Conservation (phyloP, 2,797 vertebrate species). For the Avahi laniger region DNA sequence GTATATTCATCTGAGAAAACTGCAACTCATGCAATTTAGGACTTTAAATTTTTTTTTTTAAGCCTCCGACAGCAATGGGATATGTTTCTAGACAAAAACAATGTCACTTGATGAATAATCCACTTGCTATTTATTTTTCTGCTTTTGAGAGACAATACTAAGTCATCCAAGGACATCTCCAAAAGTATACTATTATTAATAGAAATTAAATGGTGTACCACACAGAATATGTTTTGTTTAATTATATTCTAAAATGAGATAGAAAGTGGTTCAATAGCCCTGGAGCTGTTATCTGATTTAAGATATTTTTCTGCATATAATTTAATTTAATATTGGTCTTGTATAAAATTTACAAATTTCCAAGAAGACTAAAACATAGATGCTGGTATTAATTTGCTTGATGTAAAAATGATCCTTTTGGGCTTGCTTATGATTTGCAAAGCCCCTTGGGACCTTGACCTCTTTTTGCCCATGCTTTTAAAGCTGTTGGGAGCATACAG, state of each 20-base stretch:
- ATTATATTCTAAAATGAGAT: slow-evolving; percentile 58
- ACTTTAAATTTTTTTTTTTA: slow-evolving; percentile 16
- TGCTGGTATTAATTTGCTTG: slow-evolving; percentile 46
- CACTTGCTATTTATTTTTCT: slow-evolving; percentile 61
- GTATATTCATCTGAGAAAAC: slow-evolving; percentile 70
- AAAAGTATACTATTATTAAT: slow-evolving; percentile 43
- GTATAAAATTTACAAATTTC: slow-evolving; percentile 54
- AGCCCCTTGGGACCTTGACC: neutral
- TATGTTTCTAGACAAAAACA: slow-evolving; percentile 64
- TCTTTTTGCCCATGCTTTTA: neutral
- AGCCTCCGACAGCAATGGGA: slow-evolving; percentile 11
- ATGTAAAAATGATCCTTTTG: slow-evolving; percentile 27
- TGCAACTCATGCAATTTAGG: slow-evolving; percentile 48
- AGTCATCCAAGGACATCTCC: slow-evolving; percentile 67
- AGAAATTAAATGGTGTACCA: slow-evolving; percentile 53
- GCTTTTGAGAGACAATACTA: slow-evolving; percentile 54
- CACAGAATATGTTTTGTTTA: slow-evolving; percentile 43
- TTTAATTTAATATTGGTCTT: slow-evolving; percentile 63
- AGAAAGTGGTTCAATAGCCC: slow-evolving; percentile 55
- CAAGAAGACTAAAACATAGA: slow-evolving; percentile 43
- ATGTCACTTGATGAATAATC: slow-evolving; percentile 57
- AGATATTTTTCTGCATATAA: slow-evolving; percentile 46
- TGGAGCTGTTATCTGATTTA: slow-evolving; percentile 50
- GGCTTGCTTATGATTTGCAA: neutral
- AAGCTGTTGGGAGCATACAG: neutral